A percentile compares a stretch with the other conserved stretches of the same genome.
These are phyloP conservation scores for Rhagophthalmus giganteus DNA, from an alignment of 2,888 invertebrate species.

Conservation along the genomic window DNA sequence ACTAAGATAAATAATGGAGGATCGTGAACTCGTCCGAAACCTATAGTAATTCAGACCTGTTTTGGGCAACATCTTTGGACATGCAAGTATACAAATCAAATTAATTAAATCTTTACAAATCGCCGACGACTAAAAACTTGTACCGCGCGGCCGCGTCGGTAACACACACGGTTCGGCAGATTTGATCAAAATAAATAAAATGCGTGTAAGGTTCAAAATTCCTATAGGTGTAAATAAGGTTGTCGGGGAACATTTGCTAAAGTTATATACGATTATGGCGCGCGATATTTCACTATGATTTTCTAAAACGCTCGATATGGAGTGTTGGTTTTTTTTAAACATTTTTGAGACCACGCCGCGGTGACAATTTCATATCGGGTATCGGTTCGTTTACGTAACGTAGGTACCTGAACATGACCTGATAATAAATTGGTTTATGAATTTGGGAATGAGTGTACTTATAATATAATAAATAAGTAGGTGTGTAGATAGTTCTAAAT, in stretches of 20 bases:
- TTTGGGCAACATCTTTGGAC: slow-evolving; percentile 10
- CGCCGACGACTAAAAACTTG: slow-evolving; percentile 29
- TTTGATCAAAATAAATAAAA: slow-evolving; percentile 28
- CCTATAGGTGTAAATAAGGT: slow-evolving; percentile 27
- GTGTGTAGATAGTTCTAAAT: too few species aligned
- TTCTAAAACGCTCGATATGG: too few species aligned
- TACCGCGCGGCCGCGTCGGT: slow-evolving; percentile 24
- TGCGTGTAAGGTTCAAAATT: slow-evolving; percentile 20
- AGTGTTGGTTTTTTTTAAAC: too few species aligned
- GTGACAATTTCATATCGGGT: too few species aligned
- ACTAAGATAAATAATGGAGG: too few species aligned
- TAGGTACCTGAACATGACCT: too few species aligned
- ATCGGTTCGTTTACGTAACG: too few species aligned
- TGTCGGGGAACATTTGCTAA: neutral
- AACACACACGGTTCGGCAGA: slow-evolving; percentile 23
- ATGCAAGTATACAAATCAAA: slow-evolving; percentile 32
- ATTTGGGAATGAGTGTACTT: too few species aligned
- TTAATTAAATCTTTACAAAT: slow-evolving; percentile 34
- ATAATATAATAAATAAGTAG: too few species aligned
- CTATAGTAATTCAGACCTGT: slow-evolving; percentile 1
- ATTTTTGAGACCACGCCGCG: too few species aligned
- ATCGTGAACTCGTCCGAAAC: too few species aligned
- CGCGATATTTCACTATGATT: slow-evolving; percentile 1
- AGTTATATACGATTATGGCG: neutral
- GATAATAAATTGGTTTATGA: too few species aligned